phyloP scores from a whole-genome alignment of 1,140 invertebrate genomes.

The Bombus sibiricus region DNA sequence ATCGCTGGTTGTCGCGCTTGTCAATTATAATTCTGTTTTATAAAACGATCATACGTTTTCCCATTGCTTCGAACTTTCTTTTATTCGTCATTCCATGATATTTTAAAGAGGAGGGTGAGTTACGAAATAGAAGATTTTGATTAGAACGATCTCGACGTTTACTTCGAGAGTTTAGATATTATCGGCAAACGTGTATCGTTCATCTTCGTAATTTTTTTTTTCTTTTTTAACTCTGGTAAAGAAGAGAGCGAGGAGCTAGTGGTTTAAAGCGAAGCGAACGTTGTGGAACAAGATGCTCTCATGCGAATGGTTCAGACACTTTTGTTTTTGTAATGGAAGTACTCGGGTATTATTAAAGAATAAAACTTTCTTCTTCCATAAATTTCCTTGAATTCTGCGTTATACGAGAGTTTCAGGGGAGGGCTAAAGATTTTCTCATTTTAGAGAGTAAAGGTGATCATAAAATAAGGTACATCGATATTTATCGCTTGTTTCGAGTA shows the following conservation, averaged over 20 bases:
- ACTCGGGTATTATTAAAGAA: neutral
- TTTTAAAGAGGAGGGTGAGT: neutral
- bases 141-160: neutral
- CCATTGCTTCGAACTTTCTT: too few relatives aligned
- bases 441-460: neutral
- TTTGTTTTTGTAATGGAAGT: neutral
- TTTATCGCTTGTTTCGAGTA: neutral
- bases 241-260: too few relatives aligned
- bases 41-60: too few relatives aligned
- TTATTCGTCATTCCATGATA: neutral
- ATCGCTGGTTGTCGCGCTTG: too few relatives aligned
- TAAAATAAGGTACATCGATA: neutral
- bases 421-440: neutral
- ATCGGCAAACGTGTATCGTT: neutral
- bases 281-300: neutral
- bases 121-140: neutral
- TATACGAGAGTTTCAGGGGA: neutral
- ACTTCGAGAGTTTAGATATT: neutral
- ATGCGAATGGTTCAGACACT: neutral
- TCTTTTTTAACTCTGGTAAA: too few relatives aligned
- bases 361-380: neutral
- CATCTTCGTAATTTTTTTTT: neutral
- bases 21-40: too few relatives aligned
- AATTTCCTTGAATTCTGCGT: neutral
- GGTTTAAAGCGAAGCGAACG: neutral